phyloP scores from a whole-genome alignment of 2,113 vertebrate species.

The Rhagologus leucostigma region DNA sequence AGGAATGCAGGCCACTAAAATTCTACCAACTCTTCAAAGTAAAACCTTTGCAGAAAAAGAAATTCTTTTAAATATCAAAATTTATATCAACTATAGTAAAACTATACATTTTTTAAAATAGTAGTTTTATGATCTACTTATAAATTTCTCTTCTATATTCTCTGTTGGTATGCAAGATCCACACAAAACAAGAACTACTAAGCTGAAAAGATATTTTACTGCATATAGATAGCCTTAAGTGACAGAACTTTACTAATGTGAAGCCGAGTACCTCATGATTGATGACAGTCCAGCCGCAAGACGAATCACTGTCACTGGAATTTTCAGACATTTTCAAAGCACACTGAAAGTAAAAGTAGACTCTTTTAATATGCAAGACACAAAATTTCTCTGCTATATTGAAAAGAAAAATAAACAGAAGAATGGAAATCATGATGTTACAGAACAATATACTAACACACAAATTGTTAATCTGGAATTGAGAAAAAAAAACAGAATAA shows the following conservation, averaged over 20 bases:
- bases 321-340: constrained; percentile 86
- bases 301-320: constrained; percentile 94
- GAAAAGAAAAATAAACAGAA: background rate
- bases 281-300: constrained; percentile 96
- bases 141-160: background rate
- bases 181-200: background rate
- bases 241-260: background rate
- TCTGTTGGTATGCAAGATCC: background rate
- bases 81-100: background rate
- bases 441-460: background rate
- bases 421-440: background rate
- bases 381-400: background rate
- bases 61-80: background rate
- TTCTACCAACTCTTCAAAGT: background rate
- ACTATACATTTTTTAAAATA: background rate
- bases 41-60: background rate
- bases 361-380: background rate
- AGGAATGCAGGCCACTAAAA: background rate
- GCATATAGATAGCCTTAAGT: background rate
- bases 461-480: background rate
- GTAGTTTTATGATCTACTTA: background rate
- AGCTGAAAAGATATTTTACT: background rate
- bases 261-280: constrained; percentile 85
- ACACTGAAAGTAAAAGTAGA: constrained; percentile 59
- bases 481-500: background rate